Conservation (phyloP, 30 jellyfish, hydroid and myxozoan species). For the Clytia hemisphaerica region DNA sequence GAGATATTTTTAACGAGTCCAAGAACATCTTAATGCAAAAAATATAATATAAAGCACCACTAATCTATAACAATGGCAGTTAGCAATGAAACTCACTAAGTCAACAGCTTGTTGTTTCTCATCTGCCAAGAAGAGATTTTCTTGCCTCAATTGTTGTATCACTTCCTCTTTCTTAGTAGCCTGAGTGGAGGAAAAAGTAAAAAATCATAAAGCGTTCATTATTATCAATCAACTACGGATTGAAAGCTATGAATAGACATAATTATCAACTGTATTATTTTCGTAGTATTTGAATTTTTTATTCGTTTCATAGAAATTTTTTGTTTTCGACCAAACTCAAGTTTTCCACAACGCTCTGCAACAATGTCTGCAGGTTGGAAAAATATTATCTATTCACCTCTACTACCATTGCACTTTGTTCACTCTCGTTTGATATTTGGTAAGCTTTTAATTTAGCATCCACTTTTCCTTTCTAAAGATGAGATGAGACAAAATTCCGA, state of each 20-base stretch:
- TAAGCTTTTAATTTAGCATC: constrained; percentile 78
- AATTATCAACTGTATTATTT: neutral
- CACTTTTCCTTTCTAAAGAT: constrained; percentile 58
- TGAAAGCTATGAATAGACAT: too few species aligned
- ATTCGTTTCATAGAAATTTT: neutral
- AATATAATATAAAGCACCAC: neutral
- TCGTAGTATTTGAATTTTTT: neutral
- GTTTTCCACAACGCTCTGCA: neutral
- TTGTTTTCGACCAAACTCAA: neutral
- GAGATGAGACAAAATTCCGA: neutral
- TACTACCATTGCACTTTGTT: constrained; percentile 65
- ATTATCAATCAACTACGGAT: too few species aligned
- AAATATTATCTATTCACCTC: constrained; percentile 79
- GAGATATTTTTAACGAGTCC: neutral
- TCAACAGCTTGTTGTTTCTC: constrained; percentile 34
- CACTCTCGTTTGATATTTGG: constrained; percentile 81
- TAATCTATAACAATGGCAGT: neutral
- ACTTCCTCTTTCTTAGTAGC: constrained; percentile 76
- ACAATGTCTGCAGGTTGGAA: too few species aligned
- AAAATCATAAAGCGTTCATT: too few species aligned
- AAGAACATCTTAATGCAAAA: neutral
- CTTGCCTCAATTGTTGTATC: constrained; percentile 46
- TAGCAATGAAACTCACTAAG: constrained; percentile 20
- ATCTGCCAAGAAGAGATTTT: constrained; percentile 61
- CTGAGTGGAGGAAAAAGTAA: constrained; percentile 25